Base-by-base conservation (phyloP, 2,888 invertebrate species). In the Brachyptera putata region DNA sequence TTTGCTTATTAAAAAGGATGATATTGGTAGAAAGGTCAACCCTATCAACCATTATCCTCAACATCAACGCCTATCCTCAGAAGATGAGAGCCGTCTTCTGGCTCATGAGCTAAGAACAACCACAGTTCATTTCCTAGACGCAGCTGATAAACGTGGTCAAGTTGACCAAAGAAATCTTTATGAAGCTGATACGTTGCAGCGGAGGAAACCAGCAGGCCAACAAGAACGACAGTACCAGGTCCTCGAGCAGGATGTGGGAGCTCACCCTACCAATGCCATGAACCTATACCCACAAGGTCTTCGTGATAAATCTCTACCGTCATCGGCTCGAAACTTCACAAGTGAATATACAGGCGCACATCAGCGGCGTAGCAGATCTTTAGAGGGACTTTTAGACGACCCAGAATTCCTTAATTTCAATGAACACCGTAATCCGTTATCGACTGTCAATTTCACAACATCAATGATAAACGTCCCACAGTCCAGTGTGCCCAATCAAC, bases 131-230 rank as follows among this genome's bases (percentile, higher is more conserved):
- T 74, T 72, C 56, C 61, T 74, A 14, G 65, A 73, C 14, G 70
- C 70, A 0, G 72, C 73, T 25, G 71, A 71, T 48, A 76, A 75
- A 56, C 69, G 68, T 13, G 73, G 70, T 1, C 67, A 72, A 7
- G 84, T 86, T 56, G 86, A 87, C 69, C 77, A 84, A 68, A 84
- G 85, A 71, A 87, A 87, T 70, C 83, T 87, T 66, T 87, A 87
- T 68, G 86, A 87, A 72, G 84, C 86, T 0, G 80, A 84, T 60
- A 81, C 83, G 11, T 74, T 84, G 21, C 81, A 82, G 67, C 74
- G 80, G 61, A 80, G 80, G 18, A 83, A 63, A 37, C 41, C 56
- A 25, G 22, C 57, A 2, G 43, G 60, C 13, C 37, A 41, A 4
- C 53, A 49, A 22, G 53, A 57, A 14, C 49, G 53, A 50, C 53